Evolutionary conservation across 2,797 vertebrate species (phyloP).

Genomic region (Sebastolobus altivelis): DNA sequence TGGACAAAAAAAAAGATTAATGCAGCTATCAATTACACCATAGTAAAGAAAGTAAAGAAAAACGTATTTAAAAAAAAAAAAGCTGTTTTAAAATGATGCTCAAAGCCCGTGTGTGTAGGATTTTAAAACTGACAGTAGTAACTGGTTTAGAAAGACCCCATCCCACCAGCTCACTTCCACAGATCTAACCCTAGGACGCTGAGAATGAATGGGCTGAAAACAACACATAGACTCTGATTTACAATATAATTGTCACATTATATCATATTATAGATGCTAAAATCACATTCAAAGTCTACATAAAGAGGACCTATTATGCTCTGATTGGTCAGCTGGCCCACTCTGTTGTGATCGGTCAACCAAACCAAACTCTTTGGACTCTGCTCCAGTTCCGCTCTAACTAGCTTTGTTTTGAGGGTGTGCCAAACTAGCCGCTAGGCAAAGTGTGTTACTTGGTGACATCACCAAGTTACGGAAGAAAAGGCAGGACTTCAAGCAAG

Average conservation of each 20-base stretch:
- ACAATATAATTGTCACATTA: neutral
- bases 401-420: no score
- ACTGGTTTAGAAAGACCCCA: neutral
- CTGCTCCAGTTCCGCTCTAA: no score
- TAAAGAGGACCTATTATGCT: no score
- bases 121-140: neutral
- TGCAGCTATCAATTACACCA: neutral
- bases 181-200: neutral
- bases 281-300: neutral
- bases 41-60: no score
- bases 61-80: neutral
- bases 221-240: neutral
- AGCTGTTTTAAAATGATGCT: neutral
- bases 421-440: no score
- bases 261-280: neutral
- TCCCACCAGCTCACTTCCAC: neutral
- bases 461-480: no score
- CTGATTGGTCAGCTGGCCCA: no score
- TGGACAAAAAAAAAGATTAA: conserved; percentile 1
- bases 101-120: neutral
- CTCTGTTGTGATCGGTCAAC: no score
- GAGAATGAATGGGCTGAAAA: neutral
- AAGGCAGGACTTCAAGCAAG: no score
- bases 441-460: no score
- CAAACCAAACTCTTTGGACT: no score